These are phyloP conservation scores for Napeogenes sylphis DNA, from an alignment of 2,888 invertebrate species.

Conservation along the genomic window DNA sequence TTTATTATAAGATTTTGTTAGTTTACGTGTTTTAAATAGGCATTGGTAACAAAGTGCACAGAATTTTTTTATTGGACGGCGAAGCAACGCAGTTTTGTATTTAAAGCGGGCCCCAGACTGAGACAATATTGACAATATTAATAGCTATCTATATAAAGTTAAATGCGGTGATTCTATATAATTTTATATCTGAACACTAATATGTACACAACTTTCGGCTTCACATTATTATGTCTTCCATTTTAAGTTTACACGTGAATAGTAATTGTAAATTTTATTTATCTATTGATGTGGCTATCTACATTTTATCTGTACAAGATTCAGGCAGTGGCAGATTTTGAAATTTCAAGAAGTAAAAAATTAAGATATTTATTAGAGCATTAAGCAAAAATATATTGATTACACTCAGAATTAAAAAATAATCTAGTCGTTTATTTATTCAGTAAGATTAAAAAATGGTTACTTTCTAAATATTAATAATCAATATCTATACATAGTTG, in stretches of 20 bases:
- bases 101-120: constrained; percentile 31
- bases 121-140: constrained; percentile 21
- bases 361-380: constrained; percentile 3
- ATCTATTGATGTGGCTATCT: constrained; percentile 13
- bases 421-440: neutral
- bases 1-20: neutral
- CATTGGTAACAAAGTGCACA: constrained; percentile 28
- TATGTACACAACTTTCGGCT: constrained; percentile 27
- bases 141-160: constrained; percentile 29
- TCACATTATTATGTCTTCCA: constrained; percentile 17
- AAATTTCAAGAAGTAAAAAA: constrained; percentile 9
- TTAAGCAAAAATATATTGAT: neutral
- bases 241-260: neutral
- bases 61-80: constrained; percentile 44
- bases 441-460: constrained; percentile 1
- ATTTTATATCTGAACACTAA: constrained; percentile 20
- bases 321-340: constrained; percentile 30
- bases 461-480: neutral
- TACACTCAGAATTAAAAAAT: neutral
- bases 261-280: constrained; percentile 15
- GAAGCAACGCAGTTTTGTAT: constrained; percentile 42
- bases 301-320: constrained; percentile 17
- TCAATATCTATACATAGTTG: constrained; percentile 13
- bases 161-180: constrained; percentile 28
- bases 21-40: neutral